These are phyloP conservation scores for Dipodomys ordii DNA, from an alignment of 2,113 vertebrate genomes.

Conservation along the genomic window DNA sequence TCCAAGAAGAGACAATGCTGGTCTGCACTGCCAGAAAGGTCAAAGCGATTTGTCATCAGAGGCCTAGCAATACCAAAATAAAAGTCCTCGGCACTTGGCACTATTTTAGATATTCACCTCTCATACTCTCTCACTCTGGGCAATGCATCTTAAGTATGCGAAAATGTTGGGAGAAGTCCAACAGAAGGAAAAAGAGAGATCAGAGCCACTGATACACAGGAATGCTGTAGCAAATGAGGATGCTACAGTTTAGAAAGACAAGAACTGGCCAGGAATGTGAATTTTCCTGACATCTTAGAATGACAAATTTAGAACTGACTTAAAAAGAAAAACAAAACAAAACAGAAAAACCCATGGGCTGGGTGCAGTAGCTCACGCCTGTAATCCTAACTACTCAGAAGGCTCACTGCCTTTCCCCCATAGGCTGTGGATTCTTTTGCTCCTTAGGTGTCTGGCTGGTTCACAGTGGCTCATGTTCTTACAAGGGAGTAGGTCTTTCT, in stretches of 20 bases:
- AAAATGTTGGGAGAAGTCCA: background rate
- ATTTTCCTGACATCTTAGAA: background rate
- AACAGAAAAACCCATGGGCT: too few relatives aligned
- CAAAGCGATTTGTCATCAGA: background rate
- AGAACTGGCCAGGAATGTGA: background rate
- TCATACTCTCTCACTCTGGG: background rate
- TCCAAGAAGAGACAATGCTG: background rate
- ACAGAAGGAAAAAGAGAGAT: background rate
- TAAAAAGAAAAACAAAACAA: background rate
- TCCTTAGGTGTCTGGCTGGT: background rate
- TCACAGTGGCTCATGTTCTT: background rate
- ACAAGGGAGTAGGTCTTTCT: too few relatives aligned
- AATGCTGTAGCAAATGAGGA: background rate
- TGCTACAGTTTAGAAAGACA: background rate
- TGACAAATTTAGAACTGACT: background rate
- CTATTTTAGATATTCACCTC: background rate
- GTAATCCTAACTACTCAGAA: too few relatives aligned
- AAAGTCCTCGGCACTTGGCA: background rate
- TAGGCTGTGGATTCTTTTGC: background rate
- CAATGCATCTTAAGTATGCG: background rate
- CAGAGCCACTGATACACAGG: background rate
- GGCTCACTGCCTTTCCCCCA: background rate
- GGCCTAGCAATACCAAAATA: background rate
- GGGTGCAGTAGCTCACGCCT: too few relatives aligned
- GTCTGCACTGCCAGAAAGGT: constrained; percentile 1